Base-by-base conservation (phyloP, 2,888 invertebrate species). In the Ophion costatus region DNA sequence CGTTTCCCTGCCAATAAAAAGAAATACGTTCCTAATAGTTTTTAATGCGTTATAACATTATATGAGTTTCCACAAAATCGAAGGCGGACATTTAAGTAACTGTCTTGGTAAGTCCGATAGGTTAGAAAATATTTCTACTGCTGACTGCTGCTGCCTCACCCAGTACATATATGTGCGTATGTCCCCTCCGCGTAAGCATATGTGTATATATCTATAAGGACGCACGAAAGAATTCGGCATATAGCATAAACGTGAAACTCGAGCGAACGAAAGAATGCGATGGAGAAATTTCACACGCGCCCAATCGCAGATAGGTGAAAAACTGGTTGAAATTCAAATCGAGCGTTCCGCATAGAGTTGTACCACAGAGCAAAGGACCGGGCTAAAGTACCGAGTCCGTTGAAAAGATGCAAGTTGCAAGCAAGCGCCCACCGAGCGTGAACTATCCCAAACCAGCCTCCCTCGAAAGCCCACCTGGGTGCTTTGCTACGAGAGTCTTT, bases 321-420 rank as follows among this genome's bases (percentile, higher is more conserved):
- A 82, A 82, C 77, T 82, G 66, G 71, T 80, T 66, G 73, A 76
- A 70, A 82, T 82, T 82, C 78, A 82, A 82, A 82, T 82, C 77
- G 66, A 77, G 66, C 82, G 78, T 82, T 82, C 38, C 82, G 82
- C 78, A 38, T 38, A 63, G 73, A 74, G 82, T 82, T 82, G 67
- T 73, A 82, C 78, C 82, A 67, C 66, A 38, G 7, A 59, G 82
- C 61, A 69, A 73, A 73, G 74, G 29, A 22, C 51, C 56, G 77
- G 22, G 33, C 24, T 14, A 38, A n/a, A 63, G 29, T 63, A 61
- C 29, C 45, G 38, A 59, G 82, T 67, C 67, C 71, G 56, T 51
- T 59, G 80, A 80, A 74, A 63, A 73, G 74, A 77, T 29, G 38
- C 63, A 64, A 71, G 57, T 42, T 59, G 63, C 67, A 75, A 61